Evolutionary conservation across 1,140 invertebrate genomes (phyloP).

Genomic region (Formica selysi): DNA sequence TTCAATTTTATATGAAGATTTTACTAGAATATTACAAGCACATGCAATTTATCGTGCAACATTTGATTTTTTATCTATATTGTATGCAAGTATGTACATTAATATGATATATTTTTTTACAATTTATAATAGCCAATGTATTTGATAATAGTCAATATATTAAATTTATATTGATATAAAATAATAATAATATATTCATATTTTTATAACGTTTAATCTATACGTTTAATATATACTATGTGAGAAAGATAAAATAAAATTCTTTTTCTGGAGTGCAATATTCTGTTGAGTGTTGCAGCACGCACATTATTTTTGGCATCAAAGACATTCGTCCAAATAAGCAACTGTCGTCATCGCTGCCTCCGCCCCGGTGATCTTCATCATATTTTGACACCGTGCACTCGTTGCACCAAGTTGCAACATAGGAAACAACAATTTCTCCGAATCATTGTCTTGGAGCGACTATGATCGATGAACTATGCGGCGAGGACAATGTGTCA

Average conservation of each 20-base stretch:
- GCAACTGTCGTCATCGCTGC: constrained; percentile 13
- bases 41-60: no score
- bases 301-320: not conserved
- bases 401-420: constrained; percentile 40
- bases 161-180: no score
- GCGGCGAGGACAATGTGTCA: constrained; percentile 47
- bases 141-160: no score
- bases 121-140: no score
- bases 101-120: no score
- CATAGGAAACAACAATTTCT: constrained; percentile 58
- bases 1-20: no score
- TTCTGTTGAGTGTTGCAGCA: not conserved
- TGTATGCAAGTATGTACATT: no score
- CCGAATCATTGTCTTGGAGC: constrained; percentile 52
- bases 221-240: not conserved
- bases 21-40: no score
- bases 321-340: constrained; percentile 10
- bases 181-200: no score
- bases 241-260: not conserved
- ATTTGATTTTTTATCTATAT: no score
- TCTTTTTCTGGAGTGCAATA: constrained; percentile 12
- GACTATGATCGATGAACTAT: constrained; percentile 72
- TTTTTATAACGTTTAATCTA: no score
- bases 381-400: constrained; percentile 24
- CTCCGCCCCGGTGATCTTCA: not conserved